Evolutionary conservation across 1,140 invertebrate species (phyloP).

Genomic region (Ceratitis capitata): DNA sequence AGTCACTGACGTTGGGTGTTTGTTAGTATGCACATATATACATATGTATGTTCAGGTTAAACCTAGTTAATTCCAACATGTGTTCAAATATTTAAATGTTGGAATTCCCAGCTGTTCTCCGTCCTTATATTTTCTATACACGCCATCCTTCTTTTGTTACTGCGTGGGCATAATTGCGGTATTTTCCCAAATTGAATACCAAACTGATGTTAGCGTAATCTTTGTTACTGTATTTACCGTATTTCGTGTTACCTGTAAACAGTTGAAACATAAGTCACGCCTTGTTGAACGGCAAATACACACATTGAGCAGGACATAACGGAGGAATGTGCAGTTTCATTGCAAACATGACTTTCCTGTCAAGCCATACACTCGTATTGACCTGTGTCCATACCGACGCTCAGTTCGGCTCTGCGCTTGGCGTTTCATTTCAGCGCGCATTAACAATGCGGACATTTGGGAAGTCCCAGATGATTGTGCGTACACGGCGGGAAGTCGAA

Average conservation of each 20-base stretch:
- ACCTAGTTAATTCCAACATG: background rate
- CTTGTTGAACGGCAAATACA: background rate
- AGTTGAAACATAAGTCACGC: background rate
- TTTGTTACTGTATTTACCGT: background rate
- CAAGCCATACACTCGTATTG: background rate
- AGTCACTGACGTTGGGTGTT: background rate
- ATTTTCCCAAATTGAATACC: background rate
- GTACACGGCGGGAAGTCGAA: background rate
- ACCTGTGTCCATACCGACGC: background rate
- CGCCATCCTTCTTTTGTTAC: background rate
- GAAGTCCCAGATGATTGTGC: slow-evolving; percentile 12
- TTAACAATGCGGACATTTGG: background rate
- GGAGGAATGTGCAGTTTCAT: background rate
- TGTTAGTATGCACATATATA: background rate
- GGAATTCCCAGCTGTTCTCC: background rate
- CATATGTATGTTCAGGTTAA: background rate
- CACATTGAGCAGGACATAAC: background rate
- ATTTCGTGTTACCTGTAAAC: background rate
- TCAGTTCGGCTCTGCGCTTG: background rate
- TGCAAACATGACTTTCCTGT: background rate
- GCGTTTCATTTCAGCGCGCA: background rate
- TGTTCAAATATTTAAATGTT: background rate
- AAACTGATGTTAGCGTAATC: background rate
- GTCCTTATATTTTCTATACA: background rate
- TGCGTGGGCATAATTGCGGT: background rate